Evolutionary conservation across 1,140 invertebrate genomes (phyloP).

Genomic region (Eubasilissa regina): DNA sequence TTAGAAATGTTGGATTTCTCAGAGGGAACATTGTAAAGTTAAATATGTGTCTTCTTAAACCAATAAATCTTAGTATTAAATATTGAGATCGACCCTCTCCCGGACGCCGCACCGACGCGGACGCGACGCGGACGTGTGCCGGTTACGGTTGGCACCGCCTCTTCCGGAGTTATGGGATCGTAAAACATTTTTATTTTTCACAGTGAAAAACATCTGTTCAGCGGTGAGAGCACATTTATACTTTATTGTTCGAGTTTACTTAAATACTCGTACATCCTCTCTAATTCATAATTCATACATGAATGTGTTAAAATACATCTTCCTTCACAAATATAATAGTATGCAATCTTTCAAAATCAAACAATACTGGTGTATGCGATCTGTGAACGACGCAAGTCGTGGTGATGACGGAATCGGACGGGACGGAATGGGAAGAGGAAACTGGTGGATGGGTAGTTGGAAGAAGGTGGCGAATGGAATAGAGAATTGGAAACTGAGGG

Average conservation of each 20-base stretch:
- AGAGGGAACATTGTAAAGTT: too few relatives aligned
- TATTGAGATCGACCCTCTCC: not conserved
- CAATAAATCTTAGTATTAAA: conserved; percentile 19
- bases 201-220: conserved; percentile 1
- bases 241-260: conserved; percentile 10
- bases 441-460: too few relatives aligned
- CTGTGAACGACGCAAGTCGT: too few relatives aligned
- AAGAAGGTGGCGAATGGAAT: too few relatives aligned
- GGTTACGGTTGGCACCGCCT: not conserved
- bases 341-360: too few relatives aligned
- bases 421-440: too few relatives aligned
- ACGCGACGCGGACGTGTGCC: not conserved
- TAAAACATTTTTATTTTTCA: conserved; percentile 30
- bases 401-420: too few relatives aligned
- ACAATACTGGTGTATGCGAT: too few relatives aligned
- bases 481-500: too few relatives aligned
- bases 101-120: not conserved
- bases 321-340: too few relatives aligned
- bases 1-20: too few relatives aligned
- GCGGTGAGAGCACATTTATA: conserved; percentile 15
- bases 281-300: not conserved
- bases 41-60: not conserved
- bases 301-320: too few relatives aligned
- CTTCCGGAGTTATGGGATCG: conserved; percentile 13
- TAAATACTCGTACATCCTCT: not conserved